phyloP scores from a whole-genome alignment of 2,797 vertebrate species.

The Chaenodraco wilsoni region DNA sequence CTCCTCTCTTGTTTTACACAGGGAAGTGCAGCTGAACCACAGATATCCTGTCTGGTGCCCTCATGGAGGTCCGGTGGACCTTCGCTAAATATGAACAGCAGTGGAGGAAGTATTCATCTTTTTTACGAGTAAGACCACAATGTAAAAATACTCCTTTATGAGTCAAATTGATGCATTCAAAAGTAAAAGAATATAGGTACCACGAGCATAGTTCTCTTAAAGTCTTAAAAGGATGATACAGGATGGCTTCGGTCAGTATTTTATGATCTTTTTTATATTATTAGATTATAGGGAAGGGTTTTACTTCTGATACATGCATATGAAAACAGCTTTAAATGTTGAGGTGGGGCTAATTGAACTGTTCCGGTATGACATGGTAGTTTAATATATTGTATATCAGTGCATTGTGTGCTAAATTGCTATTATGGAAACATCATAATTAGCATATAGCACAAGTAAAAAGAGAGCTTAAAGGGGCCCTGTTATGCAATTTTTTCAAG shows the following conservation, averaged over 20 bases:
- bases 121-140: constrained; percentile 17
- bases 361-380: not conserved
- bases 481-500: too few species aligned
- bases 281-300: not conserved
- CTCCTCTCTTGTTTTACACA: constrained; percentile 50
- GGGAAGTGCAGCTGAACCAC: constrained; percentile 44
- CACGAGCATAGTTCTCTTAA: not conserved
- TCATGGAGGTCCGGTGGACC: constrained; percentile 42
- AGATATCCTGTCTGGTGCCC: constrained; percentile 69
- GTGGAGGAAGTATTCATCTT: not conserved
- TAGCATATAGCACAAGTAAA: not conserved
- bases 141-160: not conserved
- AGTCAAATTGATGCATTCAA: not conserved
- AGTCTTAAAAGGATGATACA: not conserved
- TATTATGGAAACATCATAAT: not conserved
- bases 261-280: not conserved
- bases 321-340: not conserved
- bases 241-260: not conserved
- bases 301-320: not conserved
- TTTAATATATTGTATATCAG: not conserved
- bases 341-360: not conserved
- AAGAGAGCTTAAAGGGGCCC: too few species aligned
- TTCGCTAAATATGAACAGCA: constrained; percentile 31
- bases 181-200: not conserved
- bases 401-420: not conserved